phyloP scores from a whole-genome alignment of 1,140 invertebrate genomes.

The Homarus americanus region DNA sequence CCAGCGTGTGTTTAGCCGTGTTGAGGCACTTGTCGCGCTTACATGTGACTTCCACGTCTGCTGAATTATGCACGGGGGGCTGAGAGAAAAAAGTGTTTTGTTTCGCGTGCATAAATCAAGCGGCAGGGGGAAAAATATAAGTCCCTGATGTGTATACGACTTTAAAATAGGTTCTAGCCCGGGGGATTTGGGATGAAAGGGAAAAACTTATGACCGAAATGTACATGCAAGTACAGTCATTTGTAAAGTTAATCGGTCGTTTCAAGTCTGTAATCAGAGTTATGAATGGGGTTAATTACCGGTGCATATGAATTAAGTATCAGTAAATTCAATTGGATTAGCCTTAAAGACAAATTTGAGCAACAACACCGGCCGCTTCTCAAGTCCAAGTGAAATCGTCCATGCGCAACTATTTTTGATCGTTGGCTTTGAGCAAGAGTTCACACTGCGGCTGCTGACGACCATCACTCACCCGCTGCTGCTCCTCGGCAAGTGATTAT shows the following conservation, averaged over 20 bases:
- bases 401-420: background rate
- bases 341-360: background rate
- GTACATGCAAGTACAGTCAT: slow-evolving; percentile 13
- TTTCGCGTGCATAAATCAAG: slow-evolving; percentile 17
- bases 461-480: background rate
- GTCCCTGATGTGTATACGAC: background rate
- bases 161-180: background rate
- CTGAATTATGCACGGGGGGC: background rate
- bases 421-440: background rate
- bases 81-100: slow-evolving; percentile 8
- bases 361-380: background rate
- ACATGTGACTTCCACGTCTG: background rate
- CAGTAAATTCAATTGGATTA: slow-evolving; percentile 32
- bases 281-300: slow-evolving; percentile 47
- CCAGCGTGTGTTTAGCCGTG: background rate
- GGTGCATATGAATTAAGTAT: slow-evolving; percentile 42
- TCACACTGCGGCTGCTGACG: background rate
- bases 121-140: background rate
- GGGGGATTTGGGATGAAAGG: background rate
- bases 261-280: slow-evolving; percentile 40
- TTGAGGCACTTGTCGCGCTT: background rate
- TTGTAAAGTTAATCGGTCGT: slow-evolving; percentile 34
- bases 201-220: background rate
- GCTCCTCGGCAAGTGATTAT: too few relatives aligned
- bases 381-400: background rate